Base-by-base conservation (phyloP, 64 coral and sea anemone genomes). In the Porites australiensis region DNA sequence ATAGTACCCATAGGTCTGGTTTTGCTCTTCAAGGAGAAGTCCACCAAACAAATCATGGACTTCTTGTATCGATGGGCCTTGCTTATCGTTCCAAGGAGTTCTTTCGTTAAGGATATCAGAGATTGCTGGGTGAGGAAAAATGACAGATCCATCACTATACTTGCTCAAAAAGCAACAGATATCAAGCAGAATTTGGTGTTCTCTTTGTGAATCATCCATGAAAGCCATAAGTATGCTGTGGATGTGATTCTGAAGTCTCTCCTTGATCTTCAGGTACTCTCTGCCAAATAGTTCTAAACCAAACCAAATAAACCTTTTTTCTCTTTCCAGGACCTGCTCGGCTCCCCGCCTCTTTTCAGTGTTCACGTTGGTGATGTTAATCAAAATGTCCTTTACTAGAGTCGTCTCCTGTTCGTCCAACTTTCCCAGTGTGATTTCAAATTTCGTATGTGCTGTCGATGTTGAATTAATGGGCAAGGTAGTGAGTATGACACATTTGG, bases 271-370 rank as follows among this genome's bases (percentile, higher is more conserved):
- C 1, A 75, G 10, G 22, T 94, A 94, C 4, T 94, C 77, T 13
- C 93, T 20, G 8, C 93, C 93, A 77, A 94, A 94, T 0, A 94
- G 79, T 21, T 94, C 86, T 13, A 94, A 74, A 50, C 93, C 93
- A 94, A 94, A 83, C 93, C 93, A 94, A 19, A 94, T 83, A 7
- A 94, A 94, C 6, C 93, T n/a, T 16, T 53, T 89, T 43, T 94
- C 79, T 67, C 93, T 81, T 11, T 94, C 87, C 11, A 94, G 47
- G 4, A 89, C 79, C n/a, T 89, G 14, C 44, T 88, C 92, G 23
- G 54, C 93, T 52, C 50, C 93, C 21, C 60, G n/a, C 77, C 70
- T 13, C 19, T n/a, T 50, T 5, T 5, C 37, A 3, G 1, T 14
- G 54, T 88, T 61, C 0, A 55, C 53, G 0, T 76, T 49, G 1